These are phyloP conservation scores for Apostichopus californicus DNA, from an alignment of 35 echinoderm and acorn worm genomes.

Conservation along the genomic window DNA sequence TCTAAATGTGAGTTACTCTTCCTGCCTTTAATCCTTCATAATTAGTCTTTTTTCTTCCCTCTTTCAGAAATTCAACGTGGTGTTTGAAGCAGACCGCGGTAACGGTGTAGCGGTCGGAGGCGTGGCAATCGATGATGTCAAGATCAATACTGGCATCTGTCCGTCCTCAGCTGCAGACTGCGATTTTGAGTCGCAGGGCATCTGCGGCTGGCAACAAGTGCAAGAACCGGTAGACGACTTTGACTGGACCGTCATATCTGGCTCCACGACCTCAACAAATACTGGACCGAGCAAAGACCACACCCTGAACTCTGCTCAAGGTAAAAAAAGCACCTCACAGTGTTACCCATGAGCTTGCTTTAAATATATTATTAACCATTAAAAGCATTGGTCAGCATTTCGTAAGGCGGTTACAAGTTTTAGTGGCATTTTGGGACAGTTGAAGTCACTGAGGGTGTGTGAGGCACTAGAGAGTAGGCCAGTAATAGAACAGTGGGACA, in stretches of 20 bases:
- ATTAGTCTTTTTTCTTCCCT: not conserved
- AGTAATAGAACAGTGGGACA: too few relatives aligned
- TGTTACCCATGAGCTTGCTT: too few relatives aligned
- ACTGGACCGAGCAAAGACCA: conserved; percentile 88
- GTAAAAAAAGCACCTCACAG: not conserved
- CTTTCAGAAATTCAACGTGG: conserved; percentile 22
- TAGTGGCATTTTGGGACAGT: too few relatives aligned
- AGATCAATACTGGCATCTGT: conserved; percentile 32
- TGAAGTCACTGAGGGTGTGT: too few relatives aligned
- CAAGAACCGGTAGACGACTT: conserved; percentile 68
- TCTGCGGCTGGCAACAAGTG: conserved; percentile 73
- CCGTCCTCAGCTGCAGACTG: conserved; percentile 43
- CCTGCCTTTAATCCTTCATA: not conserved
- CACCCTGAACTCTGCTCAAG: conserved; percentile 52
- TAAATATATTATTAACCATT: too few relatives aligned
- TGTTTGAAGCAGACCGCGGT: conserved; percentile 25
- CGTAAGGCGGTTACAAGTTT: too few relatives aligned
- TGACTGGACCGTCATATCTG: conserved; percentile 78
- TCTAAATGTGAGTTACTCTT: too few relatives aligned
- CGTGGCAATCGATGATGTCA: conserved; percentile 60
- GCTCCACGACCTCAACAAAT: conserved; percentile 61
- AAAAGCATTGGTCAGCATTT: too few relatives aligned
- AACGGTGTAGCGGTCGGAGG: conserved; percentile 5
- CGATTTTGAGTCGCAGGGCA: conserved; percentile 89
- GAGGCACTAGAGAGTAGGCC: too few relatives aligned